phyloP scores from a whole-genome alignment of 2,888 invertebrate species.

The Melipona beecheii region DNA sequence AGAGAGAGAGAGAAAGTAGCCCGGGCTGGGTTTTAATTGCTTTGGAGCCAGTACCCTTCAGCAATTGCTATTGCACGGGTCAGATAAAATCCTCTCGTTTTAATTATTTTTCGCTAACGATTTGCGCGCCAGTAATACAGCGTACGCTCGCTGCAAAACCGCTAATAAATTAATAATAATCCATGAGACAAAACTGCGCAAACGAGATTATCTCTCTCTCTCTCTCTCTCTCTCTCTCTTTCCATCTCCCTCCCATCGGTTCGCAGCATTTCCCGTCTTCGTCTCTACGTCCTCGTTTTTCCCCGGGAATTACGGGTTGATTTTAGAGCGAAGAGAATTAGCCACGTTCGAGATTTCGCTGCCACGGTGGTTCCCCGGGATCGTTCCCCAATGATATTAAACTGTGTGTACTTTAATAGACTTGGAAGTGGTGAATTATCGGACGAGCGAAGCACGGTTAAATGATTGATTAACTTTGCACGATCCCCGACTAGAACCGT shows the following conservation, averaged over 20 bases:
- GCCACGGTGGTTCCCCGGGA: neutral
- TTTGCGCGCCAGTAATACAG: slow-evolving; percentile 28
- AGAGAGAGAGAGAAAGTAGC: no score
- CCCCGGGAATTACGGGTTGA: neutral
- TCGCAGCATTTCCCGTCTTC: neutral
- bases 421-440: slow-evolving; percentile 7
- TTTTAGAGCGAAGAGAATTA: neutral
- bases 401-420: slow-evolving; percentile 16
- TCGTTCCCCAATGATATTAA: slow-evolving; percentile 1
- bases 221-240: neutral
- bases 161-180: slow-evolving; percentile 54
- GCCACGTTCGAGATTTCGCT: neutral
- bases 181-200: neutral
- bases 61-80: slow-evolving; percentile 34
- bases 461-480: slow-evolving; percentile 33
- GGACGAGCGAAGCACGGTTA: neutral
- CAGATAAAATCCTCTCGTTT: slow-evolving; percentile 56
- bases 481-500: slow-evolving; percentile 7
- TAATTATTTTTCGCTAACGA: slow-evolving; percentile 53
- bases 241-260: neutral
- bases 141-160: slow-evolving; percentile 6
- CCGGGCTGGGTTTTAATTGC: slow-evolving; percentile 43
- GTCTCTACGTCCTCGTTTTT: neutral
- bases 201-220: slow-evolving; percentile 18
- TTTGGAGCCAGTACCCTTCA: slow-evolving; percentile 28